These are phyloP conservation scores for Amyelois transitella DNA, from an alignment of 1,140 invertebrate genomes.

Conservation along the genomic window DNA sequence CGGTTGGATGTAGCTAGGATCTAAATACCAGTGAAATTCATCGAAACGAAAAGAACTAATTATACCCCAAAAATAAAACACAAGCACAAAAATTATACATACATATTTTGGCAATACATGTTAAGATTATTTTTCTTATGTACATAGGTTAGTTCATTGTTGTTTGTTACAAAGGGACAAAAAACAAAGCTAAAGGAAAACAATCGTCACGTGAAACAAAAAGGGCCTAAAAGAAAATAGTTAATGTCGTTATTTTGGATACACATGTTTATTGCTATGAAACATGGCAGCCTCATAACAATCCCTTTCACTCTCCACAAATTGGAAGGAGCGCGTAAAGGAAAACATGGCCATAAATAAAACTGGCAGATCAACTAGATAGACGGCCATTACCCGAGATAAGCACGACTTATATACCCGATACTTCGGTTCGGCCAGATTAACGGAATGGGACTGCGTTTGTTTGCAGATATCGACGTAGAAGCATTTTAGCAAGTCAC, in stretches of 20 bases:
- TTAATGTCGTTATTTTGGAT: slow-evolving; percentile 71
- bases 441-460: slow-evolving; percentile 62
- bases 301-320: slow-evolving; percentile 73
- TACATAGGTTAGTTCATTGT: slow-evolving; percentile 5
- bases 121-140: not conserved
- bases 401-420: slow-evolving; percentile 66
- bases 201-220: slow-evolving; percentile 46
- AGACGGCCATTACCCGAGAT: slow-evolving; percentile 69
- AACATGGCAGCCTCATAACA: slow-evolving; percentile 72
- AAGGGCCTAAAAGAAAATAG: slow-evolving; percentile 49
- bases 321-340: slow-evolving; percentile 71
- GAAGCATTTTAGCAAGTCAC: slow-evolving; percentile 60
- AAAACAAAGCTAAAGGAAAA: slow-evolving; percentile 40
- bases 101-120: too few species aligned
- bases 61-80: too few species aligned
- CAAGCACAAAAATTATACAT: too few species aligned
- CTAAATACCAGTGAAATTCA: too few species aligned
- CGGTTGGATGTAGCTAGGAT: too few species aligned
- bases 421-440: slow-evolving; percentile 56
- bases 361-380: slow-evolving; percentile 70
- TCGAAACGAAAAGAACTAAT: too few species aligned
- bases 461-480: slow-evolving; percentile 68
- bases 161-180: slow-evolving; percentile 9
- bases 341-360: slow-evolving; percentile 73
- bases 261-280: slow-evolving; percentile 72